Conservation (phyloP, 2,888 invertebrate genomes). For the Diabrotica balteata region DNA sequence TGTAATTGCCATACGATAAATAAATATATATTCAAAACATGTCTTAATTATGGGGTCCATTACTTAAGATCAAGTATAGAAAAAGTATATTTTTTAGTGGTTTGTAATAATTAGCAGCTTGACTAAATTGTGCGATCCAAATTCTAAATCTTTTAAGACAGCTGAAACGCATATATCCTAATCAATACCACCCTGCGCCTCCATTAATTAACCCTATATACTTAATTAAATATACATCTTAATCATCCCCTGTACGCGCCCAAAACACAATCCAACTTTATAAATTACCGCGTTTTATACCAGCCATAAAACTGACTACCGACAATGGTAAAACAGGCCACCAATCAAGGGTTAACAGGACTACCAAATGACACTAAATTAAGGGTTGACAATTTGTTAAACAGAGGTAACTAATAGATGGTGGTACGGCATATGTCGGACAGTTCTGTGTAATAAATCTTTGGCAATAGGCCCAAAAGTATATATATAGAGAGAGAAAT, state of each 20-base stretch:
- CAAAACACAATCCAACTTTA: conserved; percentile 12
- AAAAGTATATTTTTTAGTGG: no score
- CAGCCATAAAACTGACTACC: conserved; percentile 31
- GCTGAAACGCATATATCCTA: conserved; percentile 7
- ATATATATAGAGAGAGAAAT: conserved; percentile 30
- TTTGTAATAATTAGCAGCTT: no score
- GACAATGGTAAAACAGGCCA: conserved; percentile 27
- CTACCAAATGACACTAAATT: conserved; percentile 39
- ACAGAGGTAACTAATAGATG: conserved; percentile 36
- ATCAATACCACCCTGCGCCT: conserved; percentile 2
- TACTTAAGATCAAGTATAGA: no score
- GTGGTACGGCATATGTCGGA: conserved; percentile 38
- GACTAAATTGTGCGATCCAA: not conserved
- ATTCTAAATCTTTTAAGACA: conserved; percentile 3
- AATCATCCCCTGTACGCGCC: conserved; percentile 22
- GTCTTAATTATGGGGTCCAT: no score
- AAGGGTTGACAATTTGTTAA: conserved; percentile 45
- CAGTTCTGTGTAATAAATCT: conserved; percentile 35
- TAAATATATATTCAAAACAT: no score
- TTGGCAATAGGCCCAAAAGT: conserved; percentile 21
- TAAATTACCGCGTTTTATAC: conserved; percentile 31
- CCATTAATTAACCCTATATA: conserved; percentile 11
- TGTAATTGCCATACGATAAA: no score
- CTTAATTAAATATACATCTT: conserved; percentile 21
- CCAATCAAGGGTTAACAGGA: conserved; percentile 37